Base-by-base conservation (phyloP, 2,797 vertebrate genomes). In the Perodicticus potto region DNA sequence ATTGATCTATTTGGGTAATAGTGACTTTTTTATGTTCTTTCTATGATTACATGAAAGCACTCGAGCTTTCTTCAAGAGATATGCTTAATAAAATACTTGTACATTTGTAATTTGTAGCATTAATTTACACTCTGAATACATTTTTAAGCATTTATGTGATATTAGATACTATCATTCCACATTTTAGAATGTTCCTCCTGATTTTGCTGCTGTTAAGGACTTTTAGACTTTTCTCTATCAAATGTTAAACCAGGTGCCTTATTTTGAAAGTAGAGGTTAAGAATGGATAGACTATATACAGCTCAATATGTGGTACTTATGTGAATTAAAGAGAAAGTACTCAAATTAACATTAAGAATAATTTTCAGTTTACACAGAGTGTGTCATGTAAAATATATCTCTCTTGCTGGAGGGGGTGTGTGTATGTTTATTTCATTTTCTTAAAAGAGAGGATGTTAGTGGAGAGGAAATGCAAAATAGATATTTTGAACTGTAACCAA, bases 401-500 rank as follows among this genome's bases (percentile, higher is more conserved):
- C 5, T 85, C 53, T 59, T 59, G 25, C 81, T 77, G 19, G 55
- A 23, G 32, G 29, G 40, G 11, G 45, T 45, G 74, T 67, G 34
- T 76, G 73, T 17, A 12, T 53, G 27, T 45, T 78, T 63, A 20
- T 61, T 53, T 32, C 77, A n/a, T 40, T 72, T 83, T 91, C 82
- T 95, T 95, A 53, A 59, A 92, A 57, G 53, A 67, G 57, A 93
- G 72, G 27, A 59, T 81, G 73, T 81, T 19, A 57, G 49, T 63
- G 49, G 13, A 84, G 53, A 96, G 70, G 88, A 93, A 96, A 95
- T 82, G 88, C 72, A 93, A 97, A 96, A 74, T 90, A 90, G 76
- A 90, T 70, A 86, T 94, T 94, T 96, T 96, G 87, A 94, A 96
- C 81, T 88, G 87, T 94, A 85, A 91, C 74, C 92, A 87, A 92